Conservation (phyloP, 2,797 vertebrate species). For the Gambelia wislizenii region DNA sequence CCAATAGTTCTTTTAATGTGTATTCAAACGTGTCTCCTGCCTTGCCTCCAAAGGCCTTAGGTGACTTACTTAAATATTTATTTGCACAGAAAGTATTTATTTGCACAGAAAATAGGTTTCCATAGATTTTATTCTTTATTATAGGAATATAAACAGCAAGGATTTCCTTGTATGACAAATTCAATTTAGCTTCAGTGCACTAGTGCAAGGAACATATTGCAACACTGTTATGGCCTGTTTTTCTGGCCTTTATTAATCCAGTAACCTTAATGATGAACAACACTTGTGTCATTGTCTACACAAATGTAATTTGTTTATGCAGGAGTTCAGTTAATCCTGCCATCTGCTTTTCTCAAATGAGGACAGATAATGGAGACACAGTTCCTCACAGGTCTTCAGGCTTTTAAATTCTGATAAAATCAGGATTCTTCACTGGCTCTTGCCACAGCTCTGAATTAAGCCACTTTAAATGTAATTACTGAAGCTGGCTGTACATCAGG, state of each 20-base stretch:
- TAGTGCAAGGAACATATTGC: conserved; percentile 69
- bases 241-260: conserved; percentile 85
- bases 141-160: conserved; percentile 53
- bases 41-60: neutral
- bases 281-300: conserved; percentile 87
- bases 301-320: conserved; percentile 90
- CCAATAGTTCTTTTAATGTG: neutral
- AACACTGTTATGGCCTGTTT: conserved; percentile 77
- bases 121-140: conserved; percentile 43
- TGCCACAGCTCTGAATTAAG: conserved; percentile 95
- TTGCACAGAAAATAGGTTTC: conserved; percentile 56
- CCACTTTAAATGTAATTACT: conserved; percentile 93
- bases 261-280: conserved; percentile 85
- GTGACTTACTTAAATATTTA: conserved; percentile 8
- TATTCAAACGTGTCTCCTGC: neutral
- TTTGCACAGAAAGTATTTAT: conserved; percentile 51
- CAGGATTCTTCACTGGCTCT: conserved; percentile 93
- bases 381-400: conserved; percentile 84
- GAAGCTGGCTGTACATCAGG: conserved; percentile 86
- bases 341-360: conserved; percentile 90
- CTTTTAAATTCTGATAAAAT: conserved; percentile 94
- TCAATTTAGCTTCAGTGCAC: conserved; percentile 58
- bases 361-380: conserved; percentile 85
- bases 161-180: conserved; percentile 54
- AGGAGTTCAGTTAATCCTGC: conserved; percentile 88